Evolutionary conservation across 1,140 invertebrate genomes (phyloP).

Genomic region (Ips nitidus): DNA sequence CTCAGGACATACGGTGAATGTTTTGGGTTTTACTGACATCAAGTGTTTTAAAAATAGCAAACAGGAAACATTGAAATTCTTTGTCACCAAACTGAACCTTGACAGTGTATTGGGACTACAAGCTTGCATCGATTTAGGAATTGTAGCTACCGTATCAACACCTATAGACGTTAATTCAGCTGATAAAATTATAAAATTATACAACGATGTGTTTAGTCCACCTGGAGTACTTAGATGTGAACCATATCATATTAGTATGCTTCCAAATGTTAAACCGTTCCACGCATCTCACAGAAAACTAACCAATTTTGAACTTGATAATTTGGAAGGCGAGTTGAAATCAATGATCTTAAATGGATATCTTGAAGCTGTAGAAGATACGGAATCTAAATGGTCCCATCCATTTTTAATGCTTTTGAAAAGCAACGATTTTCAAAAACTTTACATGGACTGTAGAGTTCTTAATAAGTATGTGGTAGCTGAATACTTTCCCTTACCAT

Average conservation of each 20-base stretch:
- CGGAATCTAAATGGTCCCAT: neutral
- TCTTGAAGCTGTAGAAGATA: neutral
- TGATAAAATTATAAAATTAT: slow-evolving; percentile 1
- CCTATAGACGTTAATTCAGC: neutral
- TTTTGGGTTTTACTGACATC: slow-evolving; percentile 8
- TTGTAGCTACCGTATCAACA: neutral
- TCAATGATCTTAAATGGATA: neutral
- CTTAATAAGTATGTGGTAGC: slow-evolving; percentile 1
- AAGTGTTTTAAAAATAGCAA: slow-evolving; percentile 11
- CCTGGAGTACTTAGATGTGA: slow-evolving; percentile 1
- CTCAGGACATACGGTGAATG: slow-evolving; percentile 1
- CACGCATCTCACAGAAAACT: slow-evolving; percentile 1
- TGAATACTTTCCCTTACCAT: neutral
- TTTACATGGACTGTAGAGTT: slow-evolving; percentile 3
- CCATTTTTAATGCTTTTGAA: neutral
- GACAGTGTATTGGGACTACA: slow-evolving; percentile 7
- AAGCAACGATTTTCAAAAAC: neutral
- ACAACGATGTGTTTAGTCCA: slow-evolving; percentile 3
- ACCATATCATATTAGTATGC: slow-evolving; percentile 13
- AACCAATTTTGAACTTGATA: neutral
- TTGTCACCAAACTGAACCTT: slow-evolving; percentile 6
- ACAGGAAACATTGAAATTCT: slow-evolving; percentile 1
- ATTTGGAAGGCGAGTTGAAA: neutral
- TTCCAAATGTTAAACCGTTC: neutral
- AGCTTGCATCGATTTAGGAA: slow-evolving; percentile 14